Percentiles rank a stretch among this genome's conserved stretches.
Conservation (phyloP, 1,140 invertebrate species). For the Metaphire vulgaris region DNA sequence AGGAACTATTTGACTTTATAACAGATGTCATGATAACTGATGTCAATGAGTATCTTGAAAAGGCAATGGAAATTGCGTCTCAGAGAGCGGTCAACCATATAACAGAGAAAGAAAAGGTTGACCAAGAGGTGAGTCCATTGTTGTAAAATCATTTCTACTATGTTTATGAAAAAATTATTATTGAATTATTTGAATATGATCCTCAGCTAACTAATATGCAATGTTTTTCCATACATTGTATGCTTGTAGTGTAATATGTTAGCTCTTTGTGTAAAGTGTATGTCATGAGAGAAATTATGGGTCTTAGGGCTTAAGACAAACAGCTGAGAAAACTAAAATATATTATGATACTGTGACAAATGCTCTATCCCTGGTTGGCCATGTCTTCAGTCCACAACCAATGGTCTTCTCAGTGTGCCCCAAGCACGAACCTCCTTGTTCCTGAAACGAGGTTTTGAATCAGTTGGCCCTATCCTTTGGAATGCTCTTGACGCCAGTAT, state of each 20-base stretch:
- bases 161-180: neutral
- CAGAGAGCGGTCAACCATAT: neutral
- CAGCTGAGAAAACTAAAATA: no score
- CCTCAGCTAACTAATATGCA: neutral
- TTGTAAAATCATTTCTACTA: no score
- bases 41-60: conserved; percentile 61
- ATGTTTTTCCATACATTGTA: neutral
- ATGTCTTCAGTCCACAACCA: no score
- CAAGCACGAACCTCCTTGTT: no score
- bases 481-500: no score
- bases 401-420: no score
- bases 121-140: neutral
- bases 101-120: neutral
- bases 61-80: conserved; percentile 45
- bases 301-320: neutral
- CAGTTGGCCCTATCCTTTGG: no score
- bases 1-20: conserved; percentile 91
- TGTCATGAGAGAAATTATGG: neutral
- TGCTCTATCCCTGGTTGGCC: no score
- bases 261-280: neutral
- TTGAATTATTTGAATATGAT: neutral
- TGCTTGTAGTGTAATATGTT: neutral
- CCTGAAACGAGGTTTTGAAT: no score
- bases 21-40: conserved; percentile 83
- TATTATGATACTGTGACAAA: no score